Conservation (phyloP, 1,140 invertebrate species). For the Bombus breviceps region DNA sequence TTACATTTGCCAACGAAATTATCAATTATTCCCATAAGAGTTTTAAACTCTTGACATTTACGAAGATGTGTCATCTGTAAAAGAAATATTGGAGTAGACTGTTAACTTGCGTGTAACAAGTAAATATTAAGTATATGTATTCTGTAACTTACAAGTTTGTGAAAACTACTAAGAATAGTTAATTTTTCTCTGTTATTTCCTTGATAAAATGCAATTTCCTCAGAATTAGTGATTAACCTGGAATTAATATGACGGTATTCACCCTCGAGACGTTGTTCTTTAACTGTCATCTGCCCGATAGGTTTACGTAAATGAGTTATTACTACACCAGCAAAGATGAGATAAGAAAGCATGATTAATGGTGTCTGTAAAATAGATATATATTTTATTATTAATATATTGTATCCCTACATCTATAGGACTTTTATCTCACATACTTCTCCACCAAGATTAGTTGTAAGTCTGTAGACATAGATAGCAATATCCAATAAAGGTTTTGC, state of each 20-base stretch:
- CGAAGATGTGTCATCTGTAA: constrained; percentile 89
- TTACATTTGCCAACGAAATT: constrained; percentile 98
- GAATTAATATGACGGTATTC: constrained; percentile 99
- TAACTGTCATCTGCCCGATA: constrained; percentile 93
- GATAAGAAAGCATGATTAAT: constrained; percentile 92
- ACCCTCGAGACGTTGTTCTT: constrained; percentile 98
- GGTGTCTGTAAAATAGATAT: constrained; percentile 87
- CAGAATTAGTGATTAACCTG: constrained; percentile 97
- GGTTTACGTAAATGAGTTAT: constrained; percentile 92
- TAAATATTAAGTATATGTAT: neutral
- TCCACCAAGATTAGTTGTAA: constrained; percentile 93
- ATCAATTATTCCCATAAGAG: constrained; percentile 96
- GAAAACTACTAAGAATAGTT: constrained; percentile 94
- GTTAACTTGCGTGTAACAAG: neutral
- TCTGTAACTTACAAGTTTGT: constrained; percentile 89
- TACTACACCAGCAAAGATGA: constrained; percentile 91
- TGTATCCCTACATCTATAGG: neutral
- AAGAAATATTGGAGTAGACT: constrained; percentile 21
- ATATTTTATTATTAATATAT: constrained; percentile 8
- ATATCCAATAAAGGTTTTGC: constrained; percentile 98
- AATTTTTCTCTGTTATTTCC: constrained; percentile 95
- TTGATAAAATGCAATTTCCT: constrained; percentile 99
- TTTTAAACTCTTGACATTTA: constrained; percentile 95
- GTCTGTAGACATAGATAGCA: constrained; percentile 94
- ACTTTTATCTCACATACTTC: constrained; percentile 83